Evolutionary conservation across 2,797 vertebrate species (phyloP).

Genomic region (Rhynchotus rufescens): DNA sequence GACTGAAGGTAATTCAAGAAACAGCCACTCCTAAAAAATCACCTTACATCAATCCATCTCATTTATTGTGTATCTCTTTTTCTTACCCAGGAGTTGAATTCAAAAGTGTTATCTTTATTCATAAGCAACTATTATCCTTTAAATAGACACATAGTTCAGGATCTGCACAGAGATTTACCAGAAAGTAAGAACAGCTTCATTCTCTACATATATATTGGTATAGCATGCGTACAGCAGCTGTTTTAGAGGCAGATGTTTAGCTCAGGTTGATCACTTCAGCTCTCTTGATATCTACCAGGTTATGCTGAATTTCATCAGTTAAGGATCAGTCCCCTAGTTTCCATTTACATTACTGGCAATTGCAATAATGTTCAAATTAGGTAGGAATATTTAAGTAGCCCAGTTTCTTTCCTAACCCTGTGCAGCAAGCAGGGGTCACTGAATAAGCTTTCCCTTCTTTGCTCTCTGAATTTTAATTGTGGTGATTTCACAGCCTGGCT

Average conservation of each 20-base stretch:
- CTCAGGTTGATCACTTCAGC: not conserved
- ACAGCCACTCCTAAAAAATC: not conserved
- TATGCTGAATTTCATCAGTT: not conserved
- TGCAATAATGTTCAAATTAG: slow-evolving; percentile 8
- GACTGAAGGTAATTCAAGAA: not conserved
- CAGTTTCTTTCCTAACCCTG: slow-evolving; percentile 28
- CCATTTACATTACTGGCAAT: slow-evolving; percentile 3
- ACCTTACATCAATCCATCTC: not conserved
- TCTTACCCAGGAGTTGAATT: not conserved
- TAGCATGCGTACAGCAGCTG: not conserved
- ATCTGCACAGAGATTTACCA: not conserved
- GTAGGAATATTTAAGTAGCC: slow-evolving; percentile 24
- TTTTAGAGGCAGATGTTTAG: not conserved
- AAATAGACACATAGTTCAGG: not conserved
- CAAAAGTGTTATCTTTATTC: not conserved
- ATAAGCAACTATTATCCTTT: not conserved
- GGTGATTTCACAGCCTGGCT: slow-evolving; percentile 36
- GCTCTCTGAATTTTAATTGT: slow-evolving; percentile 59
- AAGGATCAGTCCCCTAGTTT: not conserved
- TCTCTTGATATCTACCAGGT: not conserved
- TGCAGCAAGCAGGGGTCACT: slow-evolving; percentile 36
- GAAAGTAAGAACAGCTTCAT: not conserved
- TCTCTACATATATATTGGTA: not conserved
- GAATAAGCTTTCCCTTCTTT: slow-evolving; percentile 44
- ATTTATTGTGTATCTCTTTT: not conserved